A percentile compares a stretch with the other conserved stretches of the same genome.
phyloP scores from a whole-genome alignment of 2,888 invertebrate genomes.

The Sabatieria punctata region DNA sequence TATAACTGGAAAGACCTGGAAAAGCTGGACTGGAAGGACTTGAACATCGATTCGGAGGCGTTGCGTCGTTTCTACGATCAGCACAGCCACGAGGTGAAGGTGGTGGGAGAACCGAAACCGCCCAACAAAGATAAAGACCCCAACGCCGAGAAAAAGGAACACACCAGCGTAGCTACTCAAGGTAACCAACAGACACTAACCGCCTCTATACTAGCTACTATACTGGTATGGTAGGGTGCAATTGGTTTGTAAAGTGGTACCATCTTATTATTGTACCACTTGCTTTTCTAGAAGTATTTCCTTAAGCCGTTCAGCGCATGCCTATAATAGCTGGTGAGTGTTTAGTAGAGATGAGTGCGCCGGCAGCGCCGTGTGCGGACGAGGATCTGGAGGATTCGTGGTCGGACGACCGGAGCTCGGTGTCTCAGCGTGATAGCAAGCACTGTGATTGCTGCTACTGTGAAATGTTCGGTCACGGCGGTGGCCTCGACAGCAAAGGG shows the following conservation, averaged over 20 bases:
- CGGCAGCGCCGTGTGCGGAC: no score
- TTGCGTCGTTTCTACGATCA: background rate
- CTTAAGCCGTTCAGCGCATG: no score
- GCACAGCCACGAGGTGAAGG: background rate
- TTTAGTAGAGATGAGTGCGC: no score
- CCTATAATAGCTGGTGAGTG: no score
- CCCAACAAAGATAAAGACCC: background rate
- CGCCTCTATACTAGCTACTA: slow-evolving; percentile 5
- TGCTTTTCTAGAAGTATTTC: no score
- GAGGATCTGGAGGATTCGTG: slow-evolving; percentile 8
- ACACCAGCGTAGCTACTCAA: background rate
- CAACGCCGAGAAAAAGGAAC: background rate
- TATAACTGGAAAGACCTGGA: background rate
- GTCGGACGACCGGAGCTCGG: slow-evolving; percentile 35
- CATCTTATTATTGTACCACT: no score
- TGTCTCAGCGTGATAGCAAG: slow-evolving; percentile 32
- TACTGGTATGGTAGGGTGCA: slow-evolving; percentile 6
- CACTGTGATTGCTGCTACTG: slow-evolving; percentile 60
- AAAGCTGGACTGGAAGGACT: background rate
- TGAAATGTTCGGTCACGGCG: slow-evolving; percentile 55
- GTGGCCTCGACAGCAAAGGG: background rate
- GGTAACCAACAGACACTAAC: background rate
- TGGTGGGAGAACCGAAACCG: background rate
- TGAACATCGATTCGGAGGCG: background rate
- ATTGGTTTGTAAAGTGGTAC: no score